Conservation (phyloP, 1,140 invertebrate species). For the Magallana angulata region DNA sequence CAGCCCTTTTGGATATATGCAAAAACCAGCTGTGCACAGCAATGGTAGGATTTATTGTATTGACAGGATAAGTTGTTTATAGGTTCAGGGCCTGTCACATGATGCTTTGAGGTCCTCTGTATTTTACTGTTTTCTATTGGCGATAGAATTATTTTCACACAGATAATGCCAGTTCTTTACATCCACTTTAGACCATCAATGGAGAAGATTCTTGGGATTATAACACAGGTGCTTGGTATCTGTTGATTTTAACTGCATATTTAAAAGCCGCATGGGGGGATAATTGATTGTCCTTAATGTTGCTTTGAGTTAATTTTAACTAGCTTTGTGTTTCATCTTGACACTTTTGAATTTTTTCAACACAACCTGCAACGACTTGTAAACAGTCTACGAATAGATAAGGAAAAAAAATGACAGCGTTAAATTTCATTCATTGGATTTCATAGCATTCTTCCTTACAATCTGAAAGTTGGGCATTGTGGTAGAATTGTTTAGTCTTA, state of each 20-base stretch:
- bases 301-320: neutral
- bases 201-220: neutral
- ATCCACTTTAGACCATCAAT: neutral
- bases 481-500: conserved; percentile 17
- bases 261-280: neutral
- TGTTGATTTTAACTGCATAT: neutral
- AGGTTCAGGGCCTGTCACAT: too few species aligned
- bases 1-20: too few species aligned
- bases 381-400: neutral
- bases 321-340: neutral
- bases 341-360: neutral
- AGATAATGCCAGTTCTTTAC: neutral
- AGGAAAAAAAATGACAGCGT: neutral
- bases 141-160: too few species aligned
- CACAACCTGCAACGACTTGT: conserved; percentile 1
- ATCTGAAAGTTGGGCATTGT: neutral
- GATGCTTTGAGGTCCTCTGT: too few species aligned
- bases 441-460: conserved; percentile 2
- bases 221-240: conserved; percentile 12
- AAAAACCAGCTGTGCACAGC: too few species aligned
- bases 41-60: too few species aligned
- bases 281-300: neutral
- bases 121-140: too few species aligned
- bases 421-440: neutral
- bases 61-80: too few species aligned